Evolutionary conservation across 2,888 invertebrate genomes (phyloP), one percentile per base, ranked within the genome.

Genomic region (Drosophila neonasuta): DNA sequence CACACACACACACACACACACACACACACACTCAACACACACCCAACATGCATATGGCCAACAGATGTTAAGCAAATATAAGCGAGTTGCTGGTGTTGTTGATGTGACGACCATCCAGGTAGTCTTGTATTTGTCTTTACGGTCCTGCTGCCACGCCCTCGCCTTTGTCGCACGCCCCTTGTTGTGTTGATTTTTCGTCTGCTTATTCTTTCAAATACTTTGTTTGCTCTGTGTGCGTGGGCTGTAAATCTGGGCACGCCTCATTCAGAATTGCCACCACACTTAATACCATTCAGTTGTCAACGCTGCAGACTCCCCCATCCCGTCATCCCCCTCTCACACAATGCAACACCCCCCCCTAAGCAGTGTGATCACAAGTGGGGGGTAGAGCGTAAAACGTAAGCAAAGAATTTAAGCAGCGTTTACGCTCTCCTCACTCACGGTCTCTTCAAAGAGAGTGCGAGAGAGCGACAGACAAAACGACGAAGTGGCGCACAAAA

Each of bases 11-110:
- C 45, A 54, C 51, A 45, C 15, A 15, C 15, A 15, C 15, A 1
- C 15, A 1, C 45, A 67, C 44, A 39, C 17, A 54, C 20, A 39
- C 29, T 56, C 72, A 65, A 4, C 4, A 20, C 17, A 54, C 20
- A 39, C 29, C 59, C 72, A 68, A 24, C 24, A 24, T 82, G 70
- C 83, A 84, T 80, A 80, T 84, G 85, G 80, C 50, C 62, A 85
- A 82, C 83, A 84, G 83, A 84, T 84, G 83, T 85, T 84, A 58
- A 57, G 63, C 67, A 75, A 80, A 82, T 56, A 80, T 44, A 67
- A 56, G 54, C 58, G 34, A 67, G 42, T 71, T 54, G 54, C 60
- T 41, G 10, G 9, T 32, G 10, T 10, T 32, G 10, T 32, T 8
- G 8, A 1, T 68, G 55, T 60, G 60, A 55, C 24, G 60, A 55